Base-by-base conservation (phyloP, 2,797 vertebrate species). In the Lepilemur ruficaudatus region DNA sequence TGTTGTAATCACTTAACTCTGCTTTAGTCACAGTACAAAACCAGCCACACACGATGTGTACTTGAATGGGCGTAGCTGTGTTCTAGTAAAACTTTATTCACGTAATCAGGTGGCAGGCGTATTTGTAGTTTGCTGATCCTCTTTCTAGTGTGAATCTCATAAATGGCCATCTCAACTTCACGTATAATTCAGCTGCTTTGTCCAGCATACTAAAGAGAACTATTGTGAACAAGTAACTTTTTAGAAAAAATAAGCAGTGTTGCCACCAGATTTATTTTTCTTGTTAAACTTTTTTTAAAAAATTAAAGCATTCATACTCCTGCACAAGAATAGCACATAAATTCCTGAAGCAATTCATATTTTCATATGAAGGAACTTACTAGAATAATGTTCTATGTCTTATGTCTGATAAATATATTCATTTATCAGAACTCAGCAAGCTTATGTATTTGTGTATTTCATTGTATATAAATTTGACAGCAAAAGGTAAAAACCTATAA, bases 341-440 rank as follows among this genome's bases (percentile, higher is more conserved):
- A 61, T 52, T 61, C 2, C 2, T 61, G 18, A 61, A 35, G 4
- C 23, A 38, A 59, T 78, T 32, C 22, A 35, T 81, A 43, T 38
- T 72, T 70, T 61, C 41, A 22, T 38, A 23, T 61, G 22, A 50
- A 23, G 41, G 41, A 35, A 61, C 61, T 90, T 52, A n/a, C 28
- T 82, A 46, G 67, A n/a, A 43, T 87, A 59, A 65, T 63, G 2
- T 48, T 85, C 48, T 86, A 0, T 84, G 32, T 70, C 25, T 70
- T 81, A 38, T 38, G 38, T 38, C 38, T 38, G 38, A 38, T 38
- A 38, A 38, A 38, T 38, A 35, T 73, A 22, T 75, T 65, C 28
- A 50, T n/a, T 75, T 96, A 87, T 93, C 67, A 82, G 52, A 86
- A 90, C n/a, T 90, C 61, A 76, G 35, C 43, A 90, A 41, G 69